Percentiles rank a stretch among this genome's conserved stretches.
Conservation (phyloP, 2,888 invertebrate species). For the Molanna angustata region DNA sequence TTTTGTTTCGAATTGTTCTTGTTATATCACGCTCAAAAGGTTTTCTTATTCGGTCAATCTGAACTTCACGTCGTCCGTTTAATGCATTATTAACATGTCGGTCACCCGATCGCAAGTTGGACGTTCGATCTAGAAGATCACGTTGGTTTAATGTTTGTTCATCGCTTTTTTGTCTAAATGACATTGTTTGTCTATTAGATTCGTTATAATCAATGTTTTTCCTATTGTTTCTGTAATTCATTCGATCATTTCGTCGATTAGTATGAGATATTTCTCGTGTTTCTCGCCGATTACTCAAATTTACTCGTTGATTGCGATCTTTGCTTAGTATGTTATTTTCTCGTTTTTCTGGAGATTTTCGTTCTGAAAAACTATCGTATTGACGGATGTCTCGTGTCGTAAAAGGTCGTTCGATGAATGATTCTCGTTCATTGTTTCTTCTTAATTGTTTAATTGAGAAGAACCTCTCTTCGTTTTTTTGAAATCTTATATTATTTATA, state of each 20-base stretch:
- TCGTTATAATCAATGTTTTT: neutral
- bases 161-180: neutral
- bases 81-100: neutral
- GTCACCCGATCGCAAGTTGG: neutral
- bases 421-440: too few species aligned
- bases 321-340: neutral
- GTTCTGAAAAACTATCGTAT: neutral
- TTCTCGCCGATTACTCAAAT: constrained; percentile 5
- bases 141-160: neutral
- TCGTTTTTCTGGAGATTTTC: neutral
- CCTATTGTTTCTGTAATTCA: neutral
- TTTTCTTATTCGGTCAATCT: neutral
- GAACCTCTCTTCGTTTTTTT: too few species aligned
- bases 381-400: neutral
- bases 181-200: neutral
- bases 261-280: constrained; percentile 14
- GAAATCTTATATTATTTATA: too few species aligned
- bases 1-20: too few species aligned
- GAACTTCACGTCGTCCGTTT: neutral
- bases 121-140: too few species aligned
- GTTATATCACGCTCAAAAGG: too few species aligned
- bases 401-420: too few species aligned
- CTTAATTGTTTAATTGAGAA: too few species aligned
- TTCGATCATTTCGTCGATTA: constrained; percentile 4
- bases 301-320: neutral